Conservation (phyloP, 2,888 invertebrate genomes). For the Periphyllus acericola region DNA sequence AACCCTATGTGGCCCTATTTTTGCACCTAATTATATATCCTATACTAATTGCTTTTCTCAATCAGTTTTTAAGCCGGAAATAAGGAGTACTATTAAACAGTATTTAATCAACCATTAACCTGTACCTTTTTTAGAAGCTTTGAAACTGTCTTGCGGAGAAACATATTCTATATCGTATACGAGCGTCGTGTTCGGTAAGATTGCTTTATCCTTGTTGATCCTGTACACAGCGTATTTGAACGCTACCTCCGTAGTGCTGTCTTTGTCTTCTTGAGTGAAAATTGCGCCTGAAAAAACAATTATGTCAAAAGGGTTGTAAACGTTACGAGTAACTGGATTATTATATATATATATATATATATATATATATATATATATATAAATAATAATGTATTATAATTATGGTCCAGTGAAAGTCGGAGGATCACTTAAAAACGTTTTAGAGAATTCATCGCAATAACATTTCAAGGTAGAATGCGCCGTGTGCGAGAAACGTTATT, state of each 20-base stretch:
- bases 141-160: conserved; percentile 88
- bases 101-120: neutral
- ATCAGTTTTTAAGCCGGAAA: no score
- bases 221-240: conserved; percentile 95
- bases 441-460: neutral
- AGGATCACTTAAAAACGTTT: neutral
- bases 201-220: conserved; percentile 86
- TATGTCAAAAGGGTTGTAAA: neutral
- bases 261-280: conserved; percentile 89
- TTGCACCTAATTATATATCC: no score
- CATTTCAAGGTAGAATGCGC: neutral
- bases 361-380: no score
- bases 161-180: conserved; percentile 94
- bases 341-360: no score
- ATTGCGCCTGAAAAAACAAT: conserved; percentile 80
- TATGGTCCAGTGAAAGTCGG: neutral
- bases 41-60: no score
- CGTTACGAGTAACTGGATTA: no score
- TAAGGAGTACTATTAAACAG: no score
- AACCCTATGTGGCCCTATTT: no score
- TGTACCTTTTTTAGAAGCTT: conserved; percentile 89
- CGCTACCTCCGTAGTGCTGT: conserved; percentile 86
- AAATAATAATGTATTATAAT: neutral
- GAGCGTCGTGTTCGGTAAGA: conserved; percentile 86
- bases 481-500: neutral